Conservation (phyloP, 1,140 invertebrate genomes). For the Meloidogyne exigua region DNA sequence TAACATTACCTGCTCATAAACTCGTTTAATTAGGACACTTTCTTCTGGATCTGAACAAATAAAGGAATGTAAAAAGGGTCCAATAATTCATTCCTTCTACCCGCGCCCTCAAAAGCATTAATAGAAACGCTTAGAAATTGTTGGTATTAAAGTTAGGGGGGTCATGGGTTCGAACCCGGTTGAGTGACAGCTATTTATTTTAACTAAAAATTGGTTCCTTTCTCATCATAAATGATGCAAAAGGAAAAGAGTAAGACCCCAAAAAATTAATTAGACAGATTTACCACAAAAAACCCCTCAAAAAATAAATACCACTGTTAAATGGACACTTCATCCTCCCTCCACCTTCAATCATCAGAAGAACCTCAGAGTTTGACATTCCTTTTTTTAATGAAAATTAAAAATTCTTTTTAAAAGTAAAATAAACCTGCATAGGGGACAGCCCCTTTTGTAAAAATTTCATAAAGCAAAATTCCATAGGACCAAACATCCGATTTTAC, state of each 20-base stretch:
- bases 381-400: background rate
- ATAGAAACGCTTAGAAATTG: no score
- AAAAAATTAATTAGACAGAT: no score
- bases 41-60: conserved; percentile 69
- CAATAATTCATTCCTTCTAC: no score
- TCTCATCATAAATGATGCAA: no score
- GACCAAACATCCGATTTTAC: conserved; percentile 99
- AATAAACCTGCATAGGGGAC: conserved; percentile 74
- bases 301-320: conserved; percentile 38
- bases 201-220: no score
- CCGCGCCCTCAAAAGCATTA: no score
- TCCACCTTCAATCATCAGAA: conserved; percentile 89
- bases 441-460: conserved; percentile 85
- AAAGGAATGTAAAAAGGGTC: background rate
- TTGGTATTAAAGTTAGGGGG: background rate
- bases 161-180: background rate
- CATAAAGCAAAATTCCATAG: conserved; percentile 92
- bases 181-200: background rate
- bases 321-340: conserved; percentile 85
- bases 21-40: conserved; percentile 74
- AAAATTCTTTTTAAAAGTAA: conserved; percentile 17
- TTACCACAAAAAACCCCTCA: background rate
- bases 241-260: no score
- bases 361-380: conserved; percentile 90
- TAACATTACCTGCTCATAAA: conserved; percentile 81